Evolutionary conservation across 2,888 invertebrate species (phyloP).

Genomic region (Caenorhabditis macrosperma): DNA sequence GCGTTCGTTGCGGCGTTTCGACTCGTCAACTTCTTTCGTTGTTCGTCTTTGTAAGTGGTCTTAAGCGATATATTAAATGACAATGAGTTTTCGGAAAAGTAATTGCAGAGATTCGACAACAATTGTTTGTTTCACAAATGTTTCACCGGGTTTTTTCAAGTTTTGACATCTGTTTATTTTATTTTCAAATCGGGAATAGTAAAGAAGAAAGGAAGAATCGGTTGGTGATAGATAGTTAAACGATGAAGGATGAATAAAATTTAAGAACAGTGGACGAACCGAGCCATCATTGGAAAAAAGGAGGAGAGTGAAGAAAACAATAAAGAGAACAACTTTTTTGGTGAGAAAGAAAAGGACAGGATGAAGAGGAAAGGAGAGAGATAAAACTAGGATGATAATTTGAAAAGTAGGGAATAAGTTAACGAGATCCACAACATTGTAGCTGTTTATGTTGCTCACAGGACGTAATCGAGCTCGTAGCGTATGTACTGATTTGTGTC

Average conservation of each 20-base stretch:
- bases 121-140: background rate
- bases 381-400: constrained; percentile 8
- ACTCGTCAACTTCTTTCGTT: background rate
- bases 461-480: constrained; percentile 93
- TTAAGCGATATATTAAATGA: background rate
- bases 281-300: background rate
- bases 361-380: constrained; percentile 16
- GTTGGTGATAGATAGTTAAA: background rate
- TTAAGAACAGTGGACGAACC: background rate
- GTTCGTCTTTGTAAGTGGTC: background rate
- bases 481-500: constrained; percentile 93
- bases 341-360: background rate
- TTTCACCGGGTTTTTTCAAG: background rate
- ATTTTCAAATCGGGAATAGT: background rate
- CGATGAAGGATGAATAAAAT: background rate
- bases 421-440: constrained; percentile 38
- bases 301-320: background rate
- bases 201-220: background rate
- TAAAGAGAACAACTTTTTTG: background rate
- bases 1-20: background rate
- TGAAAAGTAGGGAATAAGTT: constrained; percentile 21
- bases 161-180: constrained; percentile 11
- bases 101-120: background rate
- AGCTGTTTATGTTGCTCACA: constrained; percentile 82
- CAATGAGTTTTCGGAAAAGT: background rate